Base-by-base conservation (phyloP, 2,797 vertebrate genomes). In the Triplophysa bombifrons region DNA sequence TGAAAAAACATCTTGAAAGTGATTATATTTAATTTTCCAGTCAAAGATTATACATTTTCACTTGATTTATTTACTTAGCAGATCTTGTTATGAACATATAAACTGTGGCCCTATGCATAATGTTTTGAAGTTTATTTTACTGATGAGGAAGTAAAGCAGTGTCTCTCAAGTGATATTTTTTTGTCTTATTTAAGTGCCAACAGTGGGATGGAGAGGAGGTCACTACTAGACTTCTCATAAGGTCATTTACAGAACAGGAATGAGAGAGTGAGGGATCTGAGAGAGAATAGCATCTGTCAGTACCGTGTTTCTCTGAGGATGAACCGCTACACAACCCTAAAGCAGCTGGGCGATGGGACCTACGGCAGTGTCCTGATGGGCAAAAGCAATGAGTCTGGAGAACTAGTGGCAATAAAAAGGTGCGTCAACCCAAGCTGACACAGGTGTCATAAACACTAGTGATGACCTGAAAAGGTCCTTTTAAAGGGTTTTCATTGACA, bases 371-470 rank as follows among this genome's bases (percentile, higher is more conserved):
- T 99, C 72, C 86, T 99, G 50, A 97, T 99, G 98, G 98, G 96
- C 65, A 96, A 94, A 88, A 99, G 95, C 90, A 98, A 96, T 0
- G 96, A 99, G 84, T 96, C 97, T 0, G 98, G 98, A 84, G 98
- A 99, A 85, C 91, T 98, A 86, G 98, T 99, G 84, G 98, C 98
- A 64, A 99, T 99, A 84, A 99, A 99, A 89, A 97, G 95, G 98
- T 98, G 90, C 64, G 88, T 38, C 34, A 38, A 38, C 34, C 34
- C 5, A 38, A 4, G 6, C 34, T 38, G 34, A 38, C 34, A 38
- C 34, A 38, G 6, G 7, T 38, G 34, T 7, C 34, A 38, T 38
- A 38, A 38, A 38, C 34, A 38, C 34, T 38, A 38, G 34, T 7
- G 34, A 38, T 38, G 34, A 38, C 34, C 34, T 38, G 34, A 38